Conservation (phyloP, 2,797 vertebrate genomes). For the Helostoma temminkii region DNA sequence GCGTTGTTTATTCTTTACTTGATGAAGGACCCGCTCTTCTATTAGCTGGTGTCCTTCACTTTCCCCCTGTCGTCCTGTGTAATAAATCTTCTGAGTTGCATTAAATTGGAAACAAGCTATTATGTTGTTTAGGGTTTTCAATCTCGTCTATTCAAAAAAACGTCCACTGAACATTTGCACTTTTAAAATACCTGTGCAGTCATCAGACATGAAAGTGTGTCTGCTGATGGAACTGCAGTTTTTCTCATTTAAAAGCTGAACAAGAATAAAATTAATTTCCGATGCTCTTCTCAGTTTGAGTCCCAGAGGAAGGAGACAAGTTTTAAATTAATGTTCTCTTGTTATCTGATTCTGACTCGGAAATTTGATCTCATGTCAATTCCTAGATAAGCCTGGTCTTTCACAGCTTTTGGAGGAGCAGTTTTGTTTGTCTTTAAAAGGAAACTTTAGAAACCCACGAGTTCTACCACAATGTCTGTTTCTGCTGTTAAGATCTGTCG, state of each 20-base stretch:
- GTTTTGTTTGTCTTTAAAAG: not conserved
- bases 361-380: conserved; percentile 1
- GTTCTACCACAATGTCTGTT: not conserved
- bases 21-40: conserved; percentile 39
- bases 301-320: not conserved
- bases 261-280: not conserved
- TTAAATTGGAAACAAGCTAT: conserved; percentile 21
- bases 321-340: not conserved
- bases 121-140: no score
- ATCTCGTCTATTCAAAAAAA: no score
- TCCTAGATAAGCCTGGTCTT: conserved; percentile 8
- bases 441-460: not conserved
- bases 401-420: not conserved
- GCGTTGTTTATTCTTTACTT: conserved; percentile 1
- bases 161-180: not conserved
- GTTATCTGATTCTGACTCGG: conserved; percentile 5
- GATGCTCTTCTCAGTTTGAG: not conserved
- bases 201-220: not conserved
- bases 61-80: conserved; percentile 6
- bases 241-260: conserved; percentile 5
- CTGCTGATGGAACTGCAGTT: not conserved
- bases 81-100: conserved; percentile 59
- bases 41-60: conserved; percentile 36
- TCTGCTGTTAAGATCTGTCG: conserved; percentile 3
- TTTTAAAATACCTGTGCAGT: not conserved